Evolutionary conservation across 1,140 invertebrate genomes (phyloP).

Genomic region (Cepaea nemoralis): DNA sequence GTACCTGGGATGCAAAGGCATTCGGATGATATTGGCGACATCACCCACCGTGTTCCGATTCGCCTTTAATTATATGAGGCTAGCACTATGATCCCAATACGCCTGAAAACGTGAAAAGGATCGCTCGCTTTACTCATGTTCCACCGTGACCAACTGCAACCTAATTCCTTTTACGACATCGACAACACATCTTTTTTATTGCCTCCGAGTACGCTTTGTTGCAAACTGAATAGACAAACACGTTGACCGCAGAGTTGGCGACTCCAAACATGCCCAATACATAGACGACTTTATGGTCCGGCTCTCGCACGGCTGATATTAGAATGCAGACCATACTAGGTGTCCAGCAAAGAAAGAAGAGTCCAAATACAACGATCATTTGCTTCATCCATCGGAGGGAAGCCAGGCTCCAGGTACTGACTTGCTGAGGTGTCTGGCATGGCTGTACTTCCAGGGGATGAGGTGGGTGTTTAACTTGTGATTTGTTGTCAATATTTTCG

Average conservation of each 20-base stretch:
- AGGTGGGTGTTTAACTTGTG: too few species aligned
- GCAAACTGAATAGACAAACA: slow-evolving; percentile 21
- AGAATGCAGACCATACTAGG: background rate
- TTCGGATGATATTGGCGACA: too few species aligned
- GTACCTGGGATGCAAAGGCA: too few species aligned
- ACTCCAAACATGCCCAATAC: slow-evolving; percentile 1
- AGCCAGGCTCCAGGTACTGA: background rate
- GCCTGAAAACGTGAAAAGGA: too few species aligned
- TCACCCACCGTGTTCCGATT: too few species aligned
- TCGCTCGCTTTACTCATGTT: too few species aligned
- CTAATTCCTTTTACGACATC: too few species aligned
- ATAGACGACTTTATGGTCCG: background rate
- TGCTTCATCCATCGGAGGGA: slow-evolving; percentile 27
- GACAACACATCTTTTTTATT: background rate
- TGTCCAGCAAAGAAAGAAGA: slow-evolving; percentile 25
- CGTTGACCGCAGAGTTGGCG: slow-evolving; percentile 22
- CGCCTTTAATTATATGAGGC: too few species aligned
- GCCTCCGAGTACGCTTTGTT: background rate
- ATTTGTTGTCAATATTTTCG: too few species aligned
- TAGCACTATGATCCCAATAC: too few species aligned
- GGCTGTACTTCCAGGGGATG: too few species aligned
- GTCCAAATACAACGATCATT: slow-evolving; percentile 22
- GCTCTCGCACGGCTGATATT: background rate
- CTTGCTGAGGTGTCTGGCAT: background rate
- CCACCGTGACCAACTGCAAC: too few species aligned